Evolutionary conservation across 1,140 invertebrate species (phyloP).

Genomic region (Paramacrobiotus metropolitanus): DNA sequence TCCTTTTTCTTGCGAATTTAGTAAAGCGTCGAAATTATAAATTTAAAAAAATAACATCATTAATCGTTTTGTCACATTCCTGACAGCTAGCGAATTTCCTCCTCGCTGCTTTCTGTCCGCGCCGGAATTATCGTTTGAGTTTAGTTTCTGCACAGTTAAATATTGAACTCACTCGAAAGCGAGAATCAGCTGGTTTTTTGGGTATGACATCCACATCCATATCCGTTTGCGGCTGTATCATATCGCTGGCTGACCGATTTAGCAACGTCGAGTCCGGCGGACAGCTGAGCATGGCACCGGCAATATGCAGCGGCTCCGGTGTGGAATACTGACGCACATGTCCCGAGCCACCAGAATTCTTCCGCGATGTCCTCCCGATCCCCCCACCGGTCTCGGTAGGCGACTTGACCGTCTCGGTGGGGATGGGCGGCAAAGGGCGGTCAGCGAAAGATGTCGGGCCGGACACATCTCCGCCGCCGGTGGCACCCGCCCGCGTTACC

Average conservation of each 20-base stretch:
- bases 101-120: too few relatives aligned
- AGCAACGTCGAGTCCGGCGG: too few relatives aligned
- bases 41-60: too few relatives aligned
- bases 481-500: neutral
- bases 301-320: neutral
- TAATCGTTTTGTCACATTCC: too few relatives aligned
- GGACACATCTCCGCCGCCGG: neutral
- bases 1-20: too few relatives aligned
- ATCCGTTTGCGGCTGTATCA: neutral
- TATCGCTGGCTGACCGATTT: too few relatives aligned
- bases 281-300: neutral
- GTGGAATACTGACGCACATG: neutral
- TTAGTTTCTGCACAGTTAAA: too few relatives aligned
- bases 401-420: neutral
- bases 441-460: neutral
- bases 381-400: too few relatives aligned
- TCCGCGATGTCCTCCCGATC: neutral
- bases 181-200: neutral
- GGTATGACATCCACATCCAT: neutral
- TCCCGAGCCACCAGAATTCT: neutral
- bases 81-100: too few relatives aligned
- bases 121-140: too few relatives aligned
- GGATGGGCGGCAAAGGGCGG: neutral
- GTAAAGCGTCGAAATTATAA: too few relatives aligned
- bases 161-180: neutral